phyloP scores from a whole-genome alignment of 2,888 invertebrate species.

The Creontiades dilutus region DNA sequence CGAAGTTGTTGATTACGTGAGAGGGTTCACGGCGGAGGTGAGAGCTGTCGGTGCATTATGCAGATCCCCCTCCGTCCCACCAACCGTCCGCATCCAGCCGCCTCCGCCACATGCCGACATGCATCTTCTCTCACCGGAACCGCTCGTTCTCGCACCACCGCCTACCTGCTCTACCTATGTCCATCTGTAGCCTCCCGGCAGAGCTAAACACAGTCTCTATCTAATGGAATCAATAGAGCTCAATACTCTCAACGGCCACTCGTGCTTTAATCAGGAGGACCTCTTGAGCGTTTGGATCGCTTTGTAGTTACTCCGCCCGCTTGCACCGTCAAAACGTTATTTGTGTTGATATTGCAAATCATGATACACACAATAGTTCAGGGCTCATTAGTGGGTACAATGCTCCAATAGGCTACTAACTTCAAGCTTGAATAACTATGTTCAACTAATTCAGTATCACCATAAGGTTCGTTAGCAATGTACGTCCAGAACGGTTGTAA shows the following conservation, averaged over 20 bases:
- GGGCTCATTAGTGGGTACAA: no score
- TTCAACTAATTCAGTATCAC: no score
- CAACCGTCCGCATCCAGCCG: background rate
- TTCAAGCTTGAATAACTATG: no score
- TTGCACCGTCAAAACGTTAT: background rate
- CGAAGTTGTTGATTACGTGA: slow-evolving; percentile 51
- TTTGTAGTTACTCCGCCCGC: background rate
- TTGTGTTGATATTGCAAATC: background rate
- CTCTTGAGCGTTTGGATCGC: background rate
- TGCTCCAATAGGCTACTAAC: no score
- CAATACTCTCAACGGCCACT: slow-evolving; percentile 3
- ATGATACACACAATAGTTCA: background rate
- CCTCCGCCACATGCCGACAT: slow-evolving; percentile 44
- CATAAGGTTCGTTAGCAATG: no score
- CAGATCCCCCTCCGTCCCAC: background rate
- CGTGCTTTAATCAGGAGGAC: background rate
- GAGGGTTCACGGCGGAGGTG: slow-evolving; percentile 1
- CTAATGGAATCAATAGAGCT: slow-evolving; percentile 39
- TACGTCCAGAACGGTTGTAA: no score
- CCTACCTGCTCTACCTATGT: background rate
- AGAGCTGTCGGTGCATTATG: slow-evolving; percentile 33
- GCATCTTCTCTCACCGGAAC: slow-evolving; percentile 47
- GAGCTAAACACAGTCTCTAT: background rate
- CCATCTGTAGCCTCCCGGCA: slow-evolving; percentile 9
- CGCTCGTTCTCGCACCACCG: background rate